A percentile compares a stretch with the other conserved stretches of the same genome.
Evolutionary conservation across 1,140 invertebrate species (phyloP).

Genomic region (Danaus melanippus): DNA sequence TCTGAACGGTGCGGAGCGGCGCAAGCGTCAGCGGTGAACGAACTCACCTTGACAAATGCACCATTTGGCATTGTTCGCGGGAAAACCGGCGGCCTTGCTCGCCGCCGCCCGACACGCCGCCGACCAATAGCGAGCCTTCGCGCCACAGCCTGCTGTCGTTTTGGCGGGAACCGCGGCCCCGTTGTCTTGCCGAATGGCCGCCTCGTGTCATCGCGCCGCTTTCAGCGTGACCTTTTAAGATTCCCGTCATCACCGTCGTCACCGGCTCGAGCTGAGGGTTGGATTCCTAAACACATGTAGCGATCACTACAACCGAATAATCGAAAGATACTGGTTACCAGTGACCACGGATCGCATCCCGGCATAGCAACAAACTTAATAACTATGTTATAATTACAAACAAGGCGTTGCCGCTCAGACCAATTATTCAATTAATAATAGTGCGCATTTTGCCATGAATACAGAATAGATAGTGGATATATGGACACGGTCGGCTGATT

Average conservation of each 20-base stretch:
- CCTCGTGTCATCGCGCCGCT: slow-evolving; percentile 37
- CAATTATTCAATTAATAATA: slow-evolving; percentile 41
- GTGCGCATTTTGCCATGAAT: slow-evolving; percentile 33
- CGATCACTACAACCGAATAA: slow-evolving; percentile 10
- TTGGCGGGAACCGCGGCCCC: slow-evolving; percentile 59
- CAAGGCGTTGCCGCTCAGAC: slow-evolving; percentile 26
- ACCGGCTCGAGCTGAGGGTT: slow-evolving; percentile 20
- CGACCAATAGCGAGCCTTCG: slow-evolving; percentile 61
- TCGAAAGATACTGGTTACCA: not conserved
- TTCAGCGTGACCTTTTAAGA: slow-evolving; percentile 45
- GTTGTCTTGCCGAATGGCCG: slow-evolving; percentile 33
- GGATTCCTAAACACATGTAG: slow-evolving; percentile 9
- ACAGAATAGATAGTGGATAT: slow-evolving; percentile 34
- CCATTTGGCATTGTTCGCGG: slow-evolving; percentile 72
- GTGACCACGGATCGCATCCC: slow-evolving; percentile 14
- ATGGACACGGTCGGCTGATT: slow-evolving; percentile 32
- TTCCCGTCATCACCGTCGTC: slow-evolving; percentile 20
- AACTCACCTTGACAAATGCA: slow-evolving; percentile 72
- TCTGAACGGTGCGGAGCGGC: slow-evolving; percentile 47
- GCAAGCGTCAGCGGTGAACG: slow-evolving; percentile 68
- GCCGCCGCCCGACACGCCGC: slow-evolving; percentile 41
- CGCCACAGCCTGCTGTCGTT: slow-evolving; percentile 64
- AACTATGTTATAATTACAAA: slow-evolving; percentile 26
- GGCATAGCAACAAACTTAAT: slow-evolving; percentile 25
- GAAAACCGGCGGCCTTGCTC: slow-evolving; percentile 70